Evolutionary conservation across 2,888 invertebrate species (phyloP), one percentile per base, ranked within the genome.

Genomic region (Amiota minor): DNA sequence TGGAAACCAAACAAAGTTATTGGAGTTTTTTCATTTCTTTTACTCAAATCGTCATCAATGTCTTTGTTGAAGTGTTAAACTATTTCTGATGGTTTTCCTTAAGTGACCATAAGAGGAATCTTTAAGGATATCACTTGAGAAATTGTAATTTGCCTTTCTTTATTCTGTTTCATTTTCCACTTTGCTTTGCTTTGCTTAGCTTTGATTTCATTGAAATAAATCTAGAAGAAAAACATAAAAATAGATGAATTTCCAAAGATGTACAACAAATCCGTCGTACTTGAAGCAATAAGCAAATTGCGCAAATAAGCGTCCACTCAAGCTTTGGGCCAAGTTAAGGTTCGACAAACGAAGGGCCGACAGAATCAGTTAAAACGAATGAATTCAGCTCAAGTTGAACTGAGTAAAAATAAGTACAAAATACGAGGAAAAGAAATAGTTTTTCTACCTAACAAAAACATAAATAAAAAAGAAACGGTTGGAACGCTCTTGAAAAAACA

Each of bases 211-310:
- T 35, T 35, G 6, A 35, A 35, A 35, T 35, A 35, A 35, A 35
- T 35, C 35, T 35, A 35, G 35, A 6, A n/a, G n/a, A 35, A 35
- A 23, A 23, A 23, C 23, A 23, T 23, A 23, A 67, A 67, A 67
- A 23, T 62, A 23, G 62, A 62, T 35, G 62, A 62, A 62, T 62
- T 62, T 62, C n/a, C 45, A 62, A 61, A 62, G 62, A 35, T 35
- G 4, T 55, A 68, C 35, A 68, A 68, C 35, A 68, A 68, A 53
- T 70, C 16, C 56, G 35, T 35, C 6, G 62, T 56, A 70, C 70
- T 61, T 61, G 70, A 70, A 50, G 70, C 61, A 70, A 70, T 70
- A 61, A 70, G 61, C 61, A 70, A 70, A 70, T 70, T 70, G 70
- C 49, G 70, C 65, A 72, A 55, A 65, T 65, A 65, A 72, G 71